A percentile compares a stretch with the other conserved stretches of the same genome.
Evolutionary conservation across 2,113 vertebrate species (phyloP).

Genomic region (Odocoileus virginianus): DNA sequence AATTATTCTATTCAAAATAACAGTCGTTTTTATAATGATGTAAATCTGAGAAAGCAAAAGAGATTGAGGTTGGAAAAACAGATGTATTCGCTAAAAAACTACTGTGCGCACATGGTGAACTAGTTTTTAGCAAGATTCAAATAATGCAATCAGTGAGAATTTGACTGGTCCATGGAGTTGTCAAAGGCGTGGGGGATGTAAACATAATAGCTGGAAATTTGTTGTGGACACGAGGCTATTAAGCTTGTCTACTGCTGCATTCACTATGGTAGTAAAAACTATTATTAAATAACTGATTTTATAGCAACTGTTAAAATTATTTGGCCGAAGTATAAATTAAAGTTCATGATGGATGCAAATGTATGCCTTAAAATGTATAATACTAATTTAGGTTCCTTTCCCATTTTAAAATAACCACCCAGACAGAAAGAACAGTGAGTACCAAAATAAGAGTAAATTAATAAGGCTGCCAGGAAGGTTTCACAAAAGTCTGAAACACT

Average conservation of each 20-base stretch:
- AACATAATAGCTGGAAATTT: conserved; percentile 74
- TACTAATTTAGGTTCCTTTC: conserved; percentile 69
- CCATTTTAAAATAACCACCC: conserved; percentile 69
- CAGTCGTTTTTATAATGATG: conserved; percentile 65
- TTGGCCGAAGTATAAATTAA: conserved; percentile 80
- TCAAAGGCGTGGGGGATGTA: conserved; percentile 55
- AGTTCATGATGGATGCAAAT: conserved; percentile 76
- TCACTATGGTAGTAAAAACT: conserved; percentile 74
- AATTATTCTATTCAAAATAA: conserved; percentile 81
- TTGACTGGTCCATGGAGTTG: conserved; percentile 68
- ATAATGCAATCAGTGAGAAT: conserved; percentile 70
- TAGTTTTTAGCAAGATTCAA: conserved; percentile 60
- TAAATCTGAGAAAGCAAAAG: conserved; percentile 56
- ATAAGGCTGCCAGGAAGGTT: conserved; percentile 66
- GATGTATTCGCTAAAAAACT: conserved; percentile 61
- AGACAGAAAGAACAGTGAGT: conserved; percentile 65
- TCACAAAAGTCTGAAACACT: conserved; percentile 59
- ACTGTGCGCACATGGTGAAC: conserved; percentile 58
- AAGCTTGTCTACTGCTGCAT: conserved; percentile 65
- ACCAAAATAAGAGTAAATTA: conserved; percentile 70
- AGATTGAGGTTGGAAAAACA: conserved; percentile 65
- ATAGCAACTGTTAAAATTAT: conserved; percentile 76
- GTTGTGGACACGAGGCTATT: conserved; percentile 71
- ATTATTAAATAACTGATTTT: conserved; percentile 80
- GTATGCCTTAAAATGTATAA: conserved; percentile 66